phyloP scores from a whole-genome alignment of 2,113 vertebrate species.

The Sinosuthora webbiana region DNA sequence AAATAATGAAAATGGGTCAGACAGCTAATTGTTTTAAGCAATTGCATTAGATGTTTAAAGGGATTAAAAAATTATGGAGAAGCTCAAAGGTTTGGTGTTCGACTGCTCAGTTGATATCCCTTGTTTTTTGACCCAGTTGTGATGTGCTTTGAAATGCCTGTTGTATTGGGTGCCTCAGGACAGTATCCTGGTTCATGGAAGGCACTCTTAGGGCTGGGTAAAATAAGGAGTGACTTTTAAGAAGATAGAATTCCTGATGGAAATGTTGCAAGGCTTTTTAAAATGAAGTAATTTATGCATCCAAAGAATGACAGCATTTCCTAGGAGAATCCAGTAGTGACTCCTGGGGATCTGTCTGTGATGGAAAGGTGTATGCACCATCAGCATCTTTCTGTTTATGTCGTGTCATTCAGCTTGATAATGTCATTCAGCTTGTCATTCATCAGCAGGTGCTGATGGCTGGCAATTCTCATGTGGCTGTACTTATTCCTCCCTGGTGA shows the following conservation, averaged over 20 bases:
- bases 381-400: neutral
- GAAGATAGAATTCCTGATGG: neutral
- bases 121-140: neutral
- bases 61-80: neutral
- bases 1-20: neutral
- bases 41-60: neutral
- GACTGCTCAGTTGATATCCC: neutral
- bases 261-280: neutral
- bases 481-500: neutral
- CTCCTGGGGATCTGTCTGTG: neutral
- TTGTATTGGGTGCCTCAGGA: neutral
- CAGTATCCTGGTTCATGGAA: neutral
- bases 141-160: neutral
- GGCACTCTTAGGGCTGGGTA: neutral
- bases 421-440: neutral
- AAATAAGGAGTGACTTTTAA: neutral
- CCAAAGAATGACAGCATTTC: neutral
- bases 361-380: neutral
- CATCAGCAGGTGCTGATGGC: neutral
- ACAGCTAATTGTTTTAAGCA: neutral
- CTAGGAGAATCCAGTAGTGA: neutral
- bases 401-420: neutral
- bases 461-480: neutral
- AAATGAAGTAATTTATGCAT: neutral
- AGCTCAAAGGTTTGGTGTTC: neutral